A percentile compares a stretch with the other conserved stretches of the same genome.
phyloP scores from a whole-genome alignment of 2,113 vertebrate genomes.

The Cynoglossus semilaevis region DNA sequence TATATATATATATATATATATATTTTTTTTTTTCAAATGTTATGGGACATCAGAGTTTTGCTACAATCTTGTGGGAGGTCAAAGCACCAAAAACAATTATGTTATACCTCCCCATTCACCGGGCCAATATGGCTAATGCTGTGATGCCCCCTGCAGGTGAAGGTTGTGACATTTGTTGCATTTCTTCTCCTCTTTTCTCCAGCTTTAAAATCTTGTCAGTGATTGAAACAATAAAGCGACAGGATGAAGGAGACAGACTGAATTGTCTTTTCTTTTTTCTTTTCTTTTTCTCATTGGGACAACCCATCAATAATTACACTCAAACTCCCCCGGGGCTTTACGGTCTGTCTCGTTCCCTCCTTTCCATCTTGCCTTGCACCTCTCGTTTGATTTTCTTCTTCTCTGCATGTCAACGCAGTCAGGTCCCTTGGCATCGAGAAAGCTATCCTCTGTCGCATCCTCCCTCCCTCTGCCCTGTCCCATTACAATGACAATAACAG shows the following conservation, averaged over 20 bases:
- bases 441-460: slow-evolving; percentile 66
- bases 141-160: no score
- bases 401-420: slow-evolving; percentile 70
- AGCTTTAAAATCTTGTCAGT: slow-evolving; percentile 48
- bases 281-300: slow-evolving; percentile 58
- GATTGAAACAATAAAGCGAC: slow-evolving; percentile 57
- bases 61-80: no score
- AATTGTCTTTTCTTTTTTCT: slow-evolving; percentile 66
- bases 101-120: no score
- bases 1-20: no score
- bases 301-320: slow-evolving; percentile 66
- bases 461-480: slow-evolving; percentile 63
- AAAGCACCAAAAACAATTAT: no score
- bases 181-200: slow-evolving; percentile 24
- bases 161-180: not conserved
- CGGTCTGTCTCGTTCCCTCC: slow-evolving; percentile 45
- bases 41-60: no score
- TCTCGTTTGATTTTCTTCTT: slow-evolving; percentile 63
- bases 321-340: slow-evolving; percentile 59
- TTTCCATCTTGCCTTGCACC: slow-evolving; percentile 45
- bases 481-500: slow-evolving; percentile 78
- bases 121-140: no score
- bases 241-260: slow-evolving; percentile 53
- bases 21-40: no score
- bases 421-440: slow-evolving; percentile 64